Evolutionary conservation across 2,797 vertebrate species (phyloP).

Genomic region (Simalia tracyae): DNA sequence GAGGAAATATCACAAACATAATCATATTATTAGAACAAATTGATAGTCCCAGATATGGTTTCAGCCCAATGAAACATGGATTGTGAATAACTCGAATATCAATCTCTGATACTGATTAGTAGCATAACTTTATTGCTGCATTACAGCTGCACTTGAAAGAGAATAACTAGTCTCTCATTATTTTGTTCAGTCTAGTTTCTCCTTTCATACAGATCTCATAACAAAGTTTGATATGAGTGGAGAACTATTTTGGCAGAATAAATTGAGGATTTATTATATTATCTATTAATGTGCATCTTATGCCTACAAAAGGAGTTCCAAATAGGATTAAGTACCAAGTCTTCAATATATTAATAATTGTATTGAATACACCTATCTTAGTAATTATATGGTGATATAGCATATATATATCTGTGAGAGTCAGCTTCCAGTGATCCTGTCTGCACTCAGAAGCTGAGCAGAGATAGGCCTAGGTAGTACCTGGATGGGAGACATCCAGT

Average conservation of each 20-base stretch:
- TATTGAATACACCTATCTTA: not conserved
- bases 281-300: not conserved
- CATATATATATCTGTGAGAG: not conserved
- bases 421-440: not conserved
- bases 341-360: not conserved
- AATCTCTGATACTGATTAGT: not conserved
- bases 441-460: not conserved
- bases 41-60: not conserved
- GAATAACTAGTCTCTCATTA: not conserved
- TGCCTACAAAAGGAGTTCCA: too few relatives aligned
- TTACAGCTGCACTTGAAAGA: not conserved
- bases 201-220: not conserved
- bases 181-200: not conserved
- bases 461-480: not conserved
- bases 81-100: not conserved
- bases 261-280: not conserved
- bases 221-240: not conserved
- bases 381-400: not conserved
- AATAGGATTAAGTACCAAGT: not conserved
- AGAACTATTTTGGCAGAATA: not conserved
- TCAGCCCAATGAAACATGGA: not conserved
- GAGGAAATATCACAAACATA: not conserved
- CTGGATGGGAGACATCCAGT: not conserved
- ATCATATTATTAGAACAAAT: not conserved
- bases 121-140: not conserved